A percentile compares a stretch with the other conserved stretches of the same genome.
Evolutionary conservation across 1,140 invertebrate species (phyloP).

Genomic region (Temnothorax longispinosus): DNA sequence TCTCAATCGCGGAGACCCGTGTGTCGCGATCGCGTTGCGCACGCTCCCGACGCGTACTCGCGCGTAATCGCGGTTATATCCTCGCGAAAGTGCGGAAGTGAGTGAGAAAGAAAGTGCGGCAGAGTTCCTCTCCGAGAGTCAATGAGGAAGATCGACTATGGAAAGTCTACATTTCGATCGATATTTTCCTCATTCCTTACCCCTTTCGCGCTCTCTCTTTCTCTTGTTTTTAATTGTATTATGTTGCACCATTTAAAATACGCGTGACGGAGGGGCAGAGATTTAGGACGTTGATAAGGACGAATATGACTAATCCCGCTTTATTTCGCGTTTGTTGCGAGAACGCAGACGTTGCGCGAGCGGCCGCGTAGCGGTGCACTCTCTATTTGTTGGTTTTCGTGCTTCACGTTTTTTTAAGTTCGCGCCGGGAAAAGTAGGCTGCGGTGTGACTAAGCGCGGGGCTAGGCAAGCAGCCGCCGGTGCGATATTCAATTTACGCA

Average conservation of each 20-base stretch:
- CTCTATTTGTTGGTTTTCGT: too few relatives aligned
- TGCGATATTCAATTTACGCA: constrained; percentile 20
- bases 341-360: background rate
- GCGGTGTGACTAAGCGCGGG: background rate
- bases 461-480: background rate
- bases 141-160: background rate
- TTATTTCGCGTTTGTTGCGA: background rate
- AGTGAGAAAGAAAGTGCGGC: background rate
- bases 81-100: constrained; percentile 12
- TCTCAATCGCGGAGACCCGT: too few relatives aligned
- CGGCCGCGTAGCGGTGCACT: background rate
- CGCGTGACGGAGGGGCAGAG: background rate
- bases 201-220: background rate
- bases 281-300: background rate
- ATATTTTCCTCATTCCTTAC: background rate
- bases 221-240: background rate
- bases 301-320: constrained; percentile 39
- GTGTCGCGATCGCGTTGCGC: too few relatives aligned
- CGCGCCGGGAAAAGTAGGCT: background rate
- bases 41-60: background rate
- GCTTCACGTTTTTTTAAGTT: background rate
- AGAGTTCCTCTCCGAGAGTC: background rate
- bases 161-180: background rate
- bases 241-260: background rate
- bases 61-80: background rate